Evolutionary conservation across 1,140 invertebrate genomes (phyloP).

Genomic region (Drosophila insularis): DNA sequence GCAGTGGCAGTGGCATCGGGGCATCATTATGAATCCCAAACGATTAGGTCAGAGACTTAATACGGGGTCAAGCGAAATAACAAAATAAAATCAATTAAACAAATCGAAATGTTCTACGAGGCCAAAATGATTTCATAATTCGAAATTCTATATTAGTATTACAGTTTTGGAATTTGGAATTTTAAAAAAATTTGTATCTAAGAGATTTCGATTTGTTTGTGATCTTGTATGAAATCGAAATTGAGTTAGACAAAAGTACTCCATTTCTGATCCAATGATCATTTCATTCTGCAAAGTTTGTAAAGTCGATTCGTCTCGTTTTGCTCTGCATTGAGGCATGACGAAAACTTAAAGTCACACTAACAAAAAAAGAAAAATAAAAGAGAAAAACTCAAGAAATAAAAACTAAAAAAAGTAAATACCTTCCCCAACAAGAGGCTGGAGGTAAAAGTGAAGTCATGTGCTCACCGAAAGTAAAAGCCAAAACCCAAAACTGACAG

Average conservation of each 20-base stretch:
- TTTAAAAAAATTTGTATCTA: no score
- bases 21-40: not conserved
- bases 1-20: no score
- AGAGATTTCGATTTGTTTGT: no score
- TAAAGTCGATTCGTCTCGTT: constrained; percentile 6
- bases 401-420: not conserved
- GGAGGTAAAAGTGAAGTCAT: constrained; percentile 53
- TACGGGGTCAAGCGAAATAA: not conserved
- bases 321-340: constrained; percentile 12
- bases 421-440: constrained; percentile 15
- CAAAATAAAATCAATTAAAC: not conserved
- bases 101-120: constrained; percentile 1
- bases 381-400: constrained; percentile 1
- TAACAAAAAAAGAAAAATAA: not conserved
- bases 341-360: not conserved
- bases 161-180: no score
- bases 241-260: not conserved
- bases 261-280: not conserved
- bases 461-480: constrained; percentile 67
- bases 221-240: no score
- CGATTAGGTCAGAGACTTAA: not conserved
- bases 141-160: no score
- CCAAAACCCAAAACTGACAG: constrained; percentile 33
- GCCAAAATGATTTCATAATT: not conserved
- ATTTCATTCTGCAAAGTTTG: not conserved